phyloP scores from a whole-genome alignment of 2,113 vertebrate species.

The Jacana jacana region DNA sequence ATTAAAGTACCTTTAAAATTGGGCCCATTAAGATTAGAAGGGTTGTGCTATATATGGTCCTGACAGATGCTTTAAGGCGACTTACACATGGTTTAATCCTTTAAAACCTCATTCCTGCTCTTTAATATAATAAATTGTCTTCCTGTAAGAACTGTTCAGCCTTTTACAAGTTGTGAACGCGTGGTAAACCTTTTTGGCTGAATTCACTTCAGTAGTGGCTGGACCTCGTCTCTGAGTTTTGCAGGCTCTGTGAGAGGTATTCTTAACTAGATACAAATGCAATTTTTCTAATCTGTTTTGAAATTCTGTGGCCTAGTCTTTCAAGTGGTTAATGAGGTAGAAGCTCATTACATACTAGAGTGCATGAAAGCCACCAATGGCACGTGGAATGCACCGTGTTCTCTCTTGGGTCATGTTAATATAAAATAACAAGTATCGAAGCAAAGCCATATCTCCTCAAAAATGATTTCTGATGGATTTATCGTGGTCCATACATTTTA shows the following conservation, averaged over 20 bases:
- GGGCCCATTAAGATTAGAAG: not conserved
- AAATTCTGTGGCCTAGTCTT: not conserved
- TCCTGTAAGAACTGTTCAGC: not conserved
- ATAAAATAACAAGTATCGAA: not conserved
- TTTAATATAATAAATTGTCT: not conserved
- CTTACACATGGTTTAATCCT: constrained; percentile 40
- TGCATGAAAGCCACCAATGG: not conserved
- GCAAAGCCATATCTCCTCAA: not conserved
- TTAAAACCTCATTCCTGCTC: constrained; percentile 23
- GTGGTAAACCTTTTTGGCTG: not conserved
- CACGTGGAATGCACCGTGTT: not conserved
- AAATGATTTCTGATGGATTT: not conserved
- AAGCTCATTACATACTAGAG: not conserved
- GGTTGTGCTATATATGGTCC: constrained; percentile 37
- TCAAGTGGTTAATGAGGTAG: not conserved
- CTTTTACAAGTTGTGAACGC: not conserved
- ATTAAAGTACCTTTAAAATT: constrained; percentile 13
- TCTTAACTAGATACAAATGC: not conserved
- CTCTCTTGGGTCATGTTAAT: not conserved
- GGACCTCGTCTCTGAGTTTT: not conserved
- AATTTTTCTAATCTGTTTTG: not conserved
- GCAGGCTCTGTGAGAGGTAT: not conserved
- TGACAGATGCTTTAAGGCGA: not conserved
- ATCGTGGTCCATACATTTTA: not conserved
- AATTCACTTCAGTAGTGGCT: not conserved